Percentiles rank a stretch among this genome's conserved stretches.
These are phyloP conservation scores for Bimastos eiseni DNA, from an alignment of 2,888 invertebrate genomes.

Conservation along the genomic window DNA sequence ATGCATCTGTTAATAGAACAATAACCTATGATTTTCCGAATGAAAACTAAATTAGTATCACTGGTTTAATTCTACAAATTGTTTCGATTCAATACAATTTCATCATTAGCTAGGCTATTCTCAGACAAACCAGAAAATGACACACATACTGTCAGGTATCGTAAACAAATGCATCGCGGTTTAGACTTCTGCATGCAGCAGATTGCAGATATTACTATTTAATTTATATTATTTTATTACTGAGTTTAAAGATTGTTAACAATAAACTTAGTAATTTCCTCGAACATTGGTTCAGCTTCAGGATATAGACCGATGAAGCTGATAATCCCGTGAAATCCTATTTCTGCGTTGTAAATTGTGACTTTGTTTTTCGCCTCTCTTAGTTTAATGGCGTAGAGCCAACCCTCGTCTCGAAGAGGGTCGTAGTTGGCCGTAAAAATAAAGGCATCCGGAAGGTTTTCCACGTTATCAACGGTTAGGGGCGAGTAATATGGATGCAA, in stretches of 20 bases:
- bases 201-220: no score
- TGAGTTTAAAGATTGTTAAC: background rate
- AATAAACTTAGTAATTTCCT: background rate
- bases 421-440: slow-evolving; percentile 25
- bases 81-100: no score
- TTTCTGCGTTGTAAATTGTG: background rate
- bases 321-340: slow-evolving; percentile 22
- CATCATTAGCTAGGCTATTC: no score
- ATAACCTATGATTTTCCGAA: no score
- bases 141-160: no score
- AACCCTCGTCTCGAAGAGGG: slow-evolving; percentile 30
- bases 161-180: no score
- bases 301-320: background rate
- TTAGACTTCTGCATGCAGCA: no score
- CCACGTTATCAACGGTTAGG: slow-evolving; percentile 15
- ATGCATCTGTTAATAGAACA: no score
- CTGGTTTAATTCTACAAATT: no score
- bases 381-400: slow-evolving; percentile 27
- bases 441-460: slow-evolving; percentile 25
- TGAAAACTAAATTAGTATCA: no score
- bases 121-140: no score
- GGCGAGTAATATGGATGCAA: slow-evolving; percentile 27
- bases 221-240: no score
- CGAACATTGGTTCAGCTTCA: background rate
- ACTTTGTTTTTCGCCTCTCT: slow-evolving; percentile 9